phyloP scores from a whole-genome alignment of 2,113 vertebrate species.

The Dromas ardeola region DNA sequence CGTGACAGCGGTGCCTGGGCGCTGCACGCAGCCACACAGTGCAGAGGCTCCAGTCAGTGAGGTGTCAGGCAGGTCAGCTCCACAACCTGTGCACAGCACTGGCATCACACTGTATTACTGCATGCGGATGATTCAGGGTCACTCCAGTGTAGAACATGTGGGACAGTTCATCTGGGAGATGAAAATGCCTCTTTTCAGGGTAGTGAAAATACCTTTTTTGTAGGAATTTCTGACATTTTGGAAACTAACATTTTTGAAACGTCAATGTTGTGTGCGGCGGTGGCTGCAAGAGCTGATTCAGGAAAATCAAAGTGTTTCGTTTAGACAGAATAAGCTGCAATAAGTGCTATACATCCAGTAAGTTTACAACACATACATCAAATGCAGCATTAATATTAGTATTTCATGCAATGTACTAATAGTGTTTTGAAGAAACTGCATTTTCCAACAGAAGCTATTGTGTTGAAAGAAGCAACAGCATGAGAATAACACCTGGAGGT shows the following conservation, averaged over 20 bases:
- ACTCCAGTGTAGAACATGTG: background rate
- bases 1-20: no score
- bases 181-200: background rate
- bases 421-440: background rate
- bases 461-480: background rate
- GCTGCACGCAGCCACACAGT: fast-evolving
- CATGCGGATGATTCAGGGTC: no score
- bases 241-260: background rate
- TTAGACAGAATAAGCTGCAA: background rate
- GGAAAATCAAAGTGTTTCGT: background rate
- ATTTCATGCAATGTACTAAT: background rate
- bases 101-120: background rate
- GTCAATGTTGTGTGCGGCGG: fast-evolving
- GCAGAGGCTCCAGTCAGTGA: background rate
- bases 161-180: no score
- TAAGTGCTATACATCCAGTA: background rate
- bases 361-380: background rate
- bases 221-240: background rate
- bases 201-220: background rate
- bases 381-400: background rate
- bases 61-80: background rate
- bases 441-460: slow-evolving; percentile 3
- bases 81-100: background rate
- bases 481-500: slow-evolving; percentile 35
- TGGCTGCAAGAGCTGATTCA: background rate